Evolutionary conservation across 2,888 invertebrate species (phyloP), one percentile per base, ranked within the genome.

Genomic region (Lagria hirta): DNA sequence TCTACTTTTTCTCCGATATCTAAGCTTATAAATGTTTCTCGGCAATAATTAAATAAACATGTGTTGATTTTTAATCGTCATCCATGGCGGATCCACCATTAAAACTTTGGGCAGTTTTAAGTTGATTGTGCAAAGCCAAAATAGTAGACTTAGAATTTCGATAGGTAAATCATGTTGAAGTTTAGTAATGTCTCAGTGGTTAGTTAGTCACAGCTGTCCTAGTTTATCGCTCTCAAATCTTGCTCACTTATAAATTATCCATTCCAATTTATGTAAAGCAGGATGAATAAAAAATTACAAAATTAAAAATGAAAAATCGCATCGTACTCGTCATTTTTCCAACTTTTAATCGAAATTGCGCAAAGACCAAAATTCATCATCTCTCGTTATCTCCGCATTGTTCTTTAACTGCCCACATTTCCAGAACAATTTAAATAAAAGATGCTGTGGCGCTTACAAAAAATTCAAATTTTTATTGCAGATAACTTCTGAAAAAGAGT

Each of bases 161-260:
- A 41, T 41, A 41, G 33, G 32, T 41, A 41, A 41, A 41, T 41
- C 41, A 41, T 33, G 41, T 33, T 41, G 41, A 41, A 41, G 41
- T 33, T 36, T 33, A 41, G 41, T 41, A 41, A 41, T 41, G 41
- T 41, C 41, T 33, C 20, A 26, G 41, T 33, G 41, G 41, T 41
- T 41, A n/a, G n/a, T n/a, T n/a, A 41, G 41, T 41, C 41, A 41
- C 41, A 41, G 41, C 41, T 41, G 41, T 18, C 33, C 15, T 33
- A 41, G 41, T 41, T 33, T 41, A 41, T 41, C 41, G 37, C 37
- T 14, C 41, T 37, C 41, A 33, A 41, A 41, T 41, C 41, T 41
- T 41, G 26, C 24, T 41, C 41, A 41, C 24, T 41, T 41, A 33
- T 41, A 41, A 41, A 32, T 41, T 41, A 41, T 15, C 30, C 26